Evolutionary conservation across 2,113 vertebrate genomes (phyloP), one percentile per base, ranked within the genome.

Genomic region (Saimiri boliviensis): DNA sequence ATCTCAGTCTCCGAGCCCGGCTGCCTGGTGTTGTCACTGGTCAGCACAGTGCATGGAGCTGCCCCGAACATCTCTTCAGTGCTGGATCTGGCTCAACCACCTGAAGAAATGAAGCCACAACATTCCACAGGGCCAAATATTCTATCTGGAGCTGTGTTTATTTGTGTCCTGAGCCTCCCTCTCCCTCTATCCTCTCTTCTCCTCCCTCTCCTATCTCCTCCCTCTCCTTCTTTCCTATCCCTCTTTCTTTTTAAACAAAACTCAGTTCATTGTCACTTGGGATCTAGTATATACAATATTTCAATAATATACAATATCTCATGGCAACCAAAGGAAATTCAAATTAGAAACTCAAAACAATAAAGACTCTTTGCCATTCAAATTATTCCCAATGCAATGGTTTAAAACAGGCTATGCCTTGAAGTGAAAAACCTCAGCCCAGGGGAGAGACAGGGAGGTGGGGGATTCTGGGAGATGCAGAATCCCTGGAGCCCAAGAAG

Each of bases 271-370:
- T 21, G 37, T 6, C 91, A 74, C 30, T 77, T 68, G 73, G 66
- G 30, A 93, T 68, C 70, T 32, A 85, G 23, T 19, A 54, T 12
- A 81, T 54, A n/a, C 60, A 94, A 30, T 12, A 74, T 63, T 80
- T 32, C 71, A 35, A 52, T 17, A 52, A 54, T 8, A 85, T 60
- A n/a, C 68, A 94, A 30, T 16, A 74, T 63, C 76, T 40, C 71
- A 27, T 56, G 40, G 32, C 63, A 77, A 84, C 47, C 30, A 56
- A 90, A 73, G 70, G 27, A 96, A 94, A 91, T 35, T 87, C 63
- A 85, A 85, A 25, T 63, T 14, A 83, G 27, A 96, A 94, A 91
- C 37, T 87, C 63, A 85, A 85, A 30, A 35, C 88, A 90, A 42
- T 25, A 27, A 82, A 37, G 11, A 32, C 32, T 74, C 49, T 52